A percentile compares a stretch with the other conserved stretches of the same genome.
These are phyloP conservation scores for Leistus spinibarbis DNA, from an alignment of 2,888 invertebrate species.

Conservation along the genomic window DNA sequence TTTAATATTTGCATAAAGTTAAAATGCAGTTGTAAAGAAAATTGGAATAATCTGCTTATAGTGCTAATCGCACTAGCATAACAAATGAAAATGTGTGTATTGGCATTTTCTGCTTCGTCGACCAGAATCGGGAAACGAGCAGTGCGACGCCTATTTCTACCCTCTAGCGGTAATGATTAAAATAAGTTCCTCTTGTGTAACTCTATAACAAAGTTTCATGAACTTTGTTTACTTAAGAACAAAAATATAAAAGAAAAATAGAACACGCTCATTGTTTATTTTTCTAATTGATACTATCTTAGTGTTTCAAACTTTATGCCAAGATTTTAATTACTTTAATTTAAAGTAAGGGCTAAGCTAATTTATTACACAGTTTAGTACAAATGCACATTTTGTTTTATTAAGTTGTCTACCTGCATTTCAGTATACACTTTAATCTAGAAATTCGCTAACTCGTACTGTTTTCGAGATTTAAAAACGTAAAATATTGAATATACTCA, in stretches of 20 bases:
- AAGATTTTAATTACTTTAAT: neutral
- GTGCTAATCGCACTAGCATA: conserved; percentile 17
- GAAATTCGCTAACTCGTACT: too few species aligned
- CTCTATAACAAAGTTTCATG: neutral
- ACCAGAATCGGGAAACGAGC: conserved; percentile 3
- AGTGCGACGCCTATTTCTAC: neutral
- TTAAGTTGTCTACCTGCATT: too few species aligned
- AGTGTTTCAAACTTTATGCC: neutral
- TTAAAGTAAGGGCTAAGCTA: neutral
- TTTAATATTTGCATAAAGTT: neutral
- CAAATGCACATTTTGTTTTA: neutral
- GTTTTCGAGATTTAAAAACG: too few species aligned
- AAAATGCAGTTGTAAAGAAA: neutral
- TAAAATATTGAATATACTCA: neutral
- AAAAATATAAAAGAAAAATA: neutral
- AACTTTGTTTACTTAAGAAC: neutral
- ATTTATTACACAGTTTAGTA: neutral
- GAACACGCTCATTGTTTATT: neutral
- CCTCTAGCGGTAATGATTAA: neutral
- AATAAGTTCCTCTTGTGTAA: neutral
- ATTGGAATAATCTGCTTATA: neutral
- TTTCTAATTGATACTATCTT: too few species aligned
- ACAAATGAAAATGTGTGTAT: conserved; percentile 24
- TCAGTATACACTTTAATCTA: too few species aligned
- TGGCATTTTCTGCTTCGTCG: conserved; percentile 19